These are phyloP conservation scores for Merluccius polli DNA, from an alignment of 2,797 vertebrate genomes.

Conservation along the genomic window DNA sequence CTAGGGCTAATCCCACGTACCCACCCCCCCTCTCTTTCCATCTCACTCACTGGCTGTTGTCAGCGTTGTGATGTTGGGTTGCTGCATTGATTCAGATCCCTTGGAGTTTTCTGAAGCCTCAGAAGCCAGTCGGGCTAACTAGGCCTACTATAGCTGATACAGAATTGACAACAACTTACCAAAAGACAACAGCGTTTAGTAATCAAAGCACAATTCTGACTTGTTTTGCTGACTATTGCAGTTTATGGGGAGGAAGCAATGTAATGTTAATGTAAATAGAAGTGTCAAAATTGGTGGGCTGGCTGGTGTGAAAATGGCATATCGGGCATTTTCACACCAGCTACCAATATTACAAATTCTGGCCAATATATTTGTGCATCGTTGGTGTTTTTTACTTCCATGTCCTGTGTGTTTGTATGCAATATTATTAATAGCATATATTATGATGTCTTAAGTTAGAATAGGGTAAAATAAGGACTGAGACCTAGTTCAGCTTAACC, in stretches of 20 bases:
- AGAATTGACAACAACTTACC: constrained; percentile 7
- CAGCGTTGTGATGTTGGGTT: constrained; percentile 36
- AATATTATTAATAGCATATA: background rate
- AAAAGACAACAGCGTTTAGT: background rate
- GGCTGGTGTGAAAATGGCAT: background rate
- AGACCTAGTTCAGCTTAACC: constrained; percentile 15
- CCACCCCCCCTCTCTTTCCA: background rate
- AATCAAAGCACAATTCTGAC: background rate
- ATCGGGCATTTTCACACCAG: background rate
- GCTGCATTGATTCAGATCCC: constrained; percentile 11
- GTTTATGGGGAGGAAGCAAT: background rate
- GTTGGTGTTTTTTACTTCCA: background rate
- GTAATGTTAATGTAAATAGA: background rate
- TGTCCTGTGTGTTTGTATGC: background rate
- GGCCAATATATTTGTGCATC: background rate
- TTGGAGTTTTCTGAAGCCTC: constrained; percentile 14
- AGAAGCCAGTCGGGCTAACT: constrained; percentile 20
- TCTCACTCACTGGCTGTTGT: constrained; percentile 26
- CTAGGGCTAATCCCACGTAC: constrained; percentile 38
- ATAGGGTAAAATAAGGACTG: background rate
- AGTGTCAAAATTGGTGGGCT: background rate
- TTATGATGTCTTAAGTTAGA: background rate
- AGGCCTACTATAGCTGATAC: constrained; percentile 14
- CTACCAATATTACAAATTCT: background rate
- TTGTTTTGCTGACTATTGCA: background rate